Conservation (phyloP, 2,888 invertebrate genomes). For the Lasioglossum calceatum region DNA sequence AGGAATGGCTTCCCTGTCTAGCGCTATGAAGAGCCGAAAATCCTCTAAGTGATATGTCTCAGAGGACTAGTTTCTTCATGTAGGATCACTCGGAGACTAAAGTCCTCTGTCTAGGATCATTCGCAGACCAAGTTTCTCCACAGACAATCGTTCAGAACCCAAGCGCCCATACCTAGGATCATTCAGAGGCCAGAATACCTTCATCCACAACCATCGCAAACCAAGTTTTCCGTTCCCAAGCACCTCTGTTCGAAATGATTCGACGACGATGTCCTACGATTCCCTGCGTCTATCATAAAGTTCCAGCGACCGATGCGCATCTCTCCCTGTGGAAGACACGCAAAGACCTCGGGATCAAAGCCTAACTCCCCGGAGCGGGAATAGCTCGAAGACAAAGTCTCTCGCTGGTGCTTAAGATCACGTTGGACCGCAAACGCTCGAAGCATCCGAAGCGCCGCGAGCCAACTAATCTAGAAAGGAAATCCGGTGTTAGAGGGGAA, state of each 20-base stretch:
- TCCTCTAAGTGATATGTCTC: background rate
- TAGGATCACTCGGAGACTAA: background rate
- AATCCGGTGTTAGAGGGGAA: conserved; percentile 16
- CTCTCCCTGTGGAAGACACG: background rate
- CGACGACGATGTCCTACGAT: background rate
- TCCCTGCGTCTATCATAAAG: background rate
- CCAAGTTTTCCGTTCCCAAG: background rate
- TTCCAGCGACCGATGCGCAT: background rate
- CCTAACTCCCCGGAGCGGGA: background rate
- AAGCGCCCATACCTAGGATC: background rate
- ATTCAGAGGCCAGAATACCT: background rate
- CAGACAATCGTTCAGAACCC: background rate
- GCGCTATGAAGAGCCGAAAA: no score
- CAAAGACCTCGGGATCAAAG: background rate
- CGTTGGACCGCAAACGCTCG: background rate
- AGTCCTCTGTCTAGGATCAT: background rate
- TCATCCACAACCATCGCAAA: background rate
- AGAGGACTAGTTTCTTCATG: background rate
- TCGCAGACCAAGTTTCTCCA: background rate
- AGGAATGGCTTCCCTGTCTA: background rate
- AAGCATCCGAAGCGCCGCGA: background rate
- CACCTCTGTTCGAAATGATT: background rate
- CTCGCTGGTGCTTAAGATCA: background rate
- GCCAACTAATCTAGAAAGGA: conserved; percentile 7
- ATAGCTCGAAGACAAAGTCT: conserved; percentile 2